phyloP scores from a whole-genome alignment of 2,888 invertebrate genomes.

The Villa cingulata region DNA sequence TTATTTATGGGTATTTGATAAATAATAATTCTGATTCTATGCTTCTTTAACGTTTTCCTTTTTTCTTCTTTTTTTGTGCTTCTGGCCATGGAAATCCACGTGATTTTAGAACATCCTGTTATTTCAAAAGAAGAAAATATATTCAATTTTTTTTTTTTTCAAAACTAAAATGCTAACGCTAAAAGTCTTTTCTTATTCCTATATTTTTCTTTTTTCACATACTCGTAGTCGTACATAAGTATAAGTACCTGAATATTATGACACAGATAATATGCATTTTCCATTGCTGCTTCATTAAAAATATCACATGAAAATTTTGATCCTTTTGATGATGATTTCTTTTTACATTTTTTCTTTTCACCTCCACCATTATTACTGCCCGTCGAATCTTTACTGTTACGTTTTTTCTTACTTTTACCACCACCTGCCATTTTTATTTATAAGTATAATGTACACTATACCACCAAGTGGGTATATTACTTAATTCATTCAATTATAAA shows the following conservation, averaged over 20 bases:
- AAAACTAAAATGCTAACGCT: too few relatives aligned
- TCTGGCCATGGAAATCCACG: slow-evolving; percentile 85
- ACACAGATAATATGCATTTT: slow-evolving; percentile 85
- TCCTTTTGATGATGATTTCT: slow-evolving; percentile 36
- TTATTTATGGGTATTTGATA: too few relatives aligned
- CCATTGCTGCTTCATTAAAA: slow-evolving; percentile 81
- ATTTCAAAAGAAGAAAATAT: background rate
- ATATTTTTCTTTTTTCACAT: too few relatives aligned
- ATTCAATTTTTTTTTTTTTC: too few relatives aligned
- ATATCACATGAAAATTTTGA: slow-evolving; percentile 68
- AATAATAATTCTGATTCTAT: too few relatives aligned
- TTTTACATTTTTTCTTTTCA: slow-evolving; percentile 35
- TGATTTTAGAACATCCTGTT: slow-evolving; percentile 57
- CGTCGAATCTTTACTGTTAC: slow-evolving; percentile 41
- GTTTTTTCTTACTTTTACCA: slow-evolving; percentile 41
- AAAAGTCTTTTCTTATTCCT: too few relatives aligned
- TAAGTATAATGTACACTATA: too few relatives aligned
- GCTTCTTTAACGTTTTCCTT: slow-evolving; percentile 47
- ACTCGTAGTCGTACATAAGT: too few relatives aligned
- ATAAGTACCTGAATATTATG: slow-evolving; percentile 70
- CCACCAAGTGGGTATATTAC: too few relatives aligned
- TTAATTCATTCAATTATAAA: too few relatives aligned
- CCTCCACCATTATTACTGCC: slow-evolving; percentile 34
- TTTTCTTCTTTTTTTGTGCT: slow-evolving; percentile 75
- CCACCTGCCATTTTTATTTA: slow-evolving; percentile 13